These are phyloP conservation scores for Brachionus angularis DNA, from an alignment of 1,140 invertebrate genomes.

Conservation along the genomic window DNA sequence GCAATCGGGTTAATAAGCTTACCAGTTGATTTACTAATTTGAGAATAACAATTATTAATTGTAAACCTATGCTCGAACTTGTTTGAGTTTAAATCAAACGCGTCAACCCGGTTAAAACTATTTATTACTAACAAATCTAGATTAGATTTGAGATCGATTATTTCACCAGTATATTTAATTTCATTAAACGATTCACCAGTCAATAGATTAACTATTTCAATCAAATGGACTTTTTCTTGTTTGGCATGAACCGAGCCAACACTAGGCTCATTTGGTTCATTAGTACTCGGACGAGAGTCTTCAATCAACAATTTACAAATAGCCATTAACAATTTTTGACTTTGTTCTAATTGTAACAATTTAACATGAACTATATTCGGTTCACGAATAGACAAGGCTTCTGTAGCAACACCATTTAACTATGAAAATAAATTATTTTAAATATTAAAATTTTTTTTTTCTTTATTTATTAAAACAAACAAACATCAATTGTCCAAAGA, in stretches of 20 bases:
- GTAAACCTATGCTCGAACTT: background rate
- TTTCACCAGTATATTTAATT: conserved; percentile 5
- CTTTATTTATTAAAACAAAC: no score
- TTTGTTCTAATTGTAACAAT: conserved; percentile 5
- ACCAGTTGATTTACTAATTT: conserved; percentile 36
- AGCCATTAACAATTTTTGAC: conserved; percentile 24
- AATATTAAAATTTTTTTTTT: no score
- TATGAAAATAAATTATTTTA: no score
- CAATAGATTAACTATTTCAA: background rate
- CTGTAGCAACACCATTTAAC: conserved; percentile 19
- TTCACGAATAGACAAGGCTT: conserved; percentile 13
- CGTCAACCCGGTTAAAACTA: conserved; percentile 29
- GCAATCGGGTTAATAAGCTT: conserved; percentile 73
- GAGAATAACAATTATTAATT: conserved; percentile 34
- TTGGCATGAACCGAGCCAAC: no score
- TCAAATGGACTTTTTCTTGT: background rate
- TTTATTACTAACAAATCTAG: conserved; percentile 10
- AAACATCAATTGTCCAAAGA: conserved; percentile 36
- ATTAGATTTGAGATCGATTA: conserved; percentile 40
- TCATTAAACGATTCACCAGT: conserved; percentile 26
- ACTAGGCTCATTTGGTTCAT: no score
- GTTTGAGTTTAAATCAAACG: conserved; percentile 17
- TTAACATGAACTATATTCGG: conserved; percentile 24
- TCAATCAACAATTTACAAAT: conserved; percentile 28
- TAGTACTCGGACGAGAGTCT: background rate